These are phyloP conservation scores for Callyntrura guangdongensis DNA, from an alignment of 2,888 invertebrate species.

Conservation along the genomic window DNA sequence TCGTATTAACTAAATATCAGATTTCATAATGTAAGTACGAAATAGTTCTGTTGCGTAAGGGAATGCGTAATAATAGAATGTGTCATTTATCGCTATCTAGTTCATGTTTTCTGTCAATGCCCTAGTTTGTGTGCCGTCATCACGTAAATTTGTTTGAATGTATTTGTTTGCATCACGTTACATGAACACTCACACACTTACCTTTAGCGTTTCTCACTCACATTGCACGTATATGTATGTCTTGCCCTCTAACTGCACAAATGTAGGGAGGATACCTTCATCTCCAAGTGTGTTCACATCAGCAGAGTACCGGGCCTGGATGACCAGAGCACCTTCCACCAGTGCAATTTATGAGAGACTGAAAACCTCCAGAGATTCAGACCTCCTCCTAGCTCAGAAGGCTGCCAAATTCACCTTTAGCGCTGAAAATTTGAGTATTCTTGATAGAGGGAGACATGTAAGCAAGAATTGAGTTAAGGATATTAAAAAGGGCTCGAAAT, in stretches of 20 bases:
- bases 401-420: conserved; percentile 94
- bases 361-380: conserved; percentile 91
- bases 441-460: conserved; percentile 89
- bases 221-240: conserved; percentile 68
- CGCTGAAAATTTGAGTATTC: conserved; percentile 92
- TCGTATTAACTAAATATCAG: neutral
- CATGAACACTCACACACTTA: conserved; percentile 69
- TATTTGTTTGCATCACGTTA: conserved; percentile 34
- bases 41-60: neutral
- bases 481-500: too few relatives aligned
- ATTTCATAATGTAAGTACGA: neutral
- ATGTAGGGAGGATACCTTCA: conserved; percentile 84
- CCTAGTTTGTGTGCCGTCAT: neutral
- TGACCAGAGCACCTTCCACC: conserved; percentile 92
- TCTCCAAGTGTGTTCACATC: conserved; percentile 91
- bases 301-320: conserved; percentile 97
- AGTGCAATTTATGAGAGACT: conserved; percentile 97
- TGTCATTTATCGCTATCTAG: neutral
- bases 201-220: conserved; percentile 63
- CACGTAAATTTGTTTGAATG: neutral
- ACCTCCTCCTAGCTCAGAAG: conserved; percentile 88
- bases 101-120: neutral
- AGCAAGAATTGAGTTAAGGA: conserved; percentile 85
- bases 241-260: conserved; percentile 76
- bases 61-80: too few relatives aligned